Percentiles rank a stretch among this genome's conserved stretches.
phyloP scores from a whole-genome alignment of 2,888 invertebrate genomes.

The Pteria penguin region DNA sequence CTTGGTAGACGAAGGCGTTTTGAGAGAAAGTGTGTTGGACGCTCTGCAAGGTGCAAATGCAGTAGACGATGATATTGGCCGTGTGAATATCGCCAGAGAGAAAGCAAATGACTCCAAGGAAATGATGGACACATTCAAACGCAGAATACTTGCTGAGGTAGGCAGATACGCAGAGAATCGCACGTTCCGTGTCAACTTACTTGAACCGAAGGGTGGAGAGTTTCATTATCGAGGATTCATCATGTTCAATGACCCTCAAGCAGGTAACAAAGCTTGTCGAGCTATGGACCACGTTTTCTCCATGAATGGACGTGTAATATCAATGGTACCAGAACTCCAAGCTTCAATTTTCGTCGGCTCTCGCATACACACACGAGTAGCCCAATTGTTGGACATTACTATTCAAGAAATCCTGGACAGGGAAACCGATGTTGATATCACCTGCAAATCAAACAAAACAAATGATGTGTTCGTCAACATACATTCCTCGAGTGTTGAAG shows the following conservation, averaged over 20 bases:
- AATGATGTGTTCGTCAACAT: constrained; percentile 53
- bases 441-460: constrained; percentile 33
- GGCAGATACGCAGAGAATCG: constrained; percentile 23
- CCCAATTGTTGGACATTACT: not conserved
- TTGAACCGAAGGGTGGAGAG: constrained; percentile 35
- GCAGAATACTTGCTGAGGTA: constrained; percentile 17
- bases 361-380: constrained; percentile 7
- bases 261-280: constrained; percentile 50
- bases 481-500: constrained; percentile 40
- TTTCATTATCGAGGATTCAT: constrained; percentile 52
- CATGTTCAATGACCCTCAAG: constrained; percentile 52
- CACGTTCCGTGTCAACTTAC: constrained; percentile 44
- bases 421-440: not conserved
- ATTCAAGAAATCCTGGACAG: not conserved
- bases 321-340: constrained; percentile 44
- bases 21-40: constrained; percentile 28
- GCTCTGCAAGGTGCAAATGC: not conserved
- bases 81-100: constrained; percentile 20
- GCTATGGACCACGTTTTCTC: constrained; percentile 14
- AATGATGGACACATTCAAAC: constrained; percentile 14
- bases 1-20: constrained; percentile 33
- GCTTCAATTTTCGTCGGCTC: constrained; percentile 17
- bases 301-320: constrained; percentile 35
- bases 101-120: constrained; percentile 6
- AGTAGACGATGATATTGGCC: constrained; percentile 13